A percentile compares a stretch with the other conserved stretches of the same genome.
Conservation (phyloP, 2,797 vertebrate species). For the Xyrichtys novacula region DNA sequence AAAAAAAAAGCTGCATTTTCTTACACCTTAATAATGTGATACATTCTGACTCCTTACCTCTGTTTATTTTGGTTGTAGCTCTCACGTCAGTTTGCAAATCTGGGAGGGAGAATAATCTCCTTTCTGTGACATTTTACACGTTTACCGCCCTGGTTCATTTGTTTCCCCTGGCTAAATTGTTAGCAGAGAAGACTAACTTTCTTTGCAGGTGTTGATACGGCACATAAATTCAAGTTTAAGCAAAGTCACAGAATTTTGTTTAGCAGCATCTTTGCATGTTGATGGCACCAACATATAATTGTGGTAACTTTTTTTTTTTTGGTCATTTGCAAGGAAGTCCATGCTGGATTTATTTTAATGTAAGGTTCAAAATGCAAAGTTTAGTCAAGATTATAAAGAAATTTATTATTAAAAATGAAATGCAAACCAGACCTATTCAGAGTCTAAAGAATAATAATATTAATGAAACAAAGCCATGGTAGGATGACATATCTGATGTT, state of each 20-base stretch:
- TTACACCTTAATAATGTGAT: conserved; percentile 51
- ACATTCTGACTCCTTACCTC: conserved; percentile 12
- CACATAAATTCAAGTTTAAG: background rate
- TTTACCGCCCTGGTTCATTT: conserved; percentile 1
- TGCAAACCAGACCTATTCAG: background rate
- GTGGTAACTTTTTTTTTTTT: no score
- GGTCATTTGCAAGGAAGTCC: background rate
- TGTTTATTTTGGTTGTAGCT: background rate
- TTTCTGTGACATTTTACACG: background rate
- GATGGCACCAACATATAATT: background rate
- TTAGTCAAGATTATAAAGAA: background rate
- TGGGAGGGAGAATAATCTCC: conserved; percentile 7
- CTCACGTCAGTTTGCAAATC: conserved; percentile 4
- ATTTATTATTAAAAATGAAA: background rate
- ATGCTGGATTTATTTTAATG: background rate
- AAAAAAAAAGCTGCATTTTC: conserved; percentile 11
- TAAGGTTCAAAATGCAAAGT: background rate
- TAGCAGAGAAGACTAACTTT: background rate
- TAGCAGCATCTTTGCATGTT: background rate
- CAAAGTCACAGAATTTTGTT: conserved; percentile 3
- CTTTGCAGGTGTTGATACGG: conserved; percentile 5
- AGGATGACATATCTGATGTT: background rate
- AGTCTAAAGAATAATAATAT: background rate
- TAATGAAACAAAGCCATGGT: conserved; percentile 10
- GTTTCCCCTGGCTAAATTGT: conserved; percentile 27